These are phyloP conservation scores for Ommatoiulus sabulosus DNA, from an alignment of 2,888 invertebrate genomes.

Conservation along the genomic window DNA sequence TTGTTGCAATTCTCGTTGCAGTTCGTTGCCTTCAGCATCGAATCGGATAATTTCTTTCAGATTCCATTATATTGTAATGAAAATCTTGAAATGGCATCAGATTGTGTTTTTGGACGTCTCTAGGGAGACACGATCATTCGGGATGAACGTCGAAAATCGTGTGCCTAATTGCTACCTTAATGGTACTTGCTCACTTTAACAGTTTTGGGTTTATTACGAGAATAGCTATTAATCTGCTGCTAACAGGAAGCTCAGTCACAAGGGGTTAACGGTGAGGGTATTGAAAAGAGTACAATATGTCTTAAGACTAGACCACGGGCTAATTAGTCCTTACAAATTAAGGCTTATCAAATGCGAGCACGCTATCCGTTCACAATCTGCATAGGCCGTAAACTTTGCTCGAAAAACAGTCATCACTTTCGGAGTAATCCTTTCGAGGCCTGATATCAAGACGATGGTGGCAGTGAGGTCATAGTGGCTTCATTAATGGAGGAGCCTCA, in stretches of 20 bases:
- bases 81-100: constrained; percentile 26
- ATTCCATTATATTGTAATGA: constrained; percentile 27
- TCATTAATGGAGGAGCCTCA: neutral
- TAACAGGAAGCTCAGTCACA: constrained; percentile 13
- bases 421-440: neutral
- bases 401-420: constrained; percentile 34
- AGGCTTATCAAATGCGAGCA: neutral
- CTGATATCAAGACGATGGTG: neutral
- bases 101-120: constrained; percentile 34
- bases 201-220: constrained; percentile 34
- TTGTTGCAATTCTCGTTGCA: neutral
- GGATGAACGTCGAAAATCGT: constrained; percentile 20
- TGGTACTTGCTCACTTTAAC: constrained; percentile 34
- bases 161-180: constrained; percentile 27
- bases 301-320: neutral
- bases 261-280: constrained; percentile 1
- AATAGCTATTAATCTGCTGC: constrained; percentile 34
- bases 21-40: neutral
- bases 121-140: neutral
- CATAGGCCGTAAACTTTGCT: constrained; percentile 21
- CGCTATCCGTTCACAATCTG: constrained; percentile 28
- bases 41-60: constrained; percentile 13
- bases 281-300: neutral
- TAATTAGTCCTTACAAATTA: constrained; percentile 20
- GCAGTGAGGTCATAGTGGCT: neutral